Evolutionary conservation across 2,113 vertebrate genomes (phyloP).

Genomic region (Gallinago undulata): DNA sequence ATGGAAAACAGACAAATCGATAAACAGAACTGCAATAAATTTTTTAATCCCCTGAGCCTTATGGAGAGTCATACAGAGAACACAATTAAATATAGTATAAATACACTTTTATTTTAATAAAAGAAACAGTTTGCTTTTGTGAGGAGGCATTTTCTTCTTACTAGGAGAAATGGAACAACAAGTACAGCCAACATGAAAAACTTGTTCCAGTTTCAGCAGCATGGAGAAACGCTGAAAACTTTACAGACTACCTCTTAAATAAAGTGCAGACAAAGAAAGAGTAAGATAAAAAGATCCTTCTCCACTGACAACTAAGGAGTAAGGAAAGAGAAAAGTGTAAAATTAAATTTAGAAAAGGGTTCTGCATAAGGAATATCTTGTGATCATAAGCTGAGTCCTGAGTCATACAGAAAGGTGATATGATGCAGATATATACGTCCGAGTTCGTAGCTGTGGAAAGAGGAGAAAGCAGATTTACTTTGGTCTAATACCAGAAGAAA

Average conservation of each 20-base stretch:
- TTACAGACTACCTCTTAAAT: not conserved
- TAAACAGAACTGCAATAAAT: not conserved
- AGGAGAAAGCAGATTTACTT: not conserved
- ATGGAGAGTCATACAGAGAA: not conserved
- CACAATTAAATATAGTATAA: not conserved
- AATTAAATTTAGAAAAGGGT: not conserved
- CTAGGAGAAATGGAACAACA: not conserved
- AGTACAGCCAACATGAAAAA: constrained; percentile 9
- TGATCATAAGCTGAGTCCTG: not conserved
- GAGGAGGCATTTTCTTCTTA: not conserved
- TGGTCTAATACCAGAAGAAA: not conserved
- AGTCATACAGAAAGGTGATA: not conserved
- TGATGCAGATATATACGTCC: not conserved
- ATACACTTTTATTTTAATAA: not conserved
- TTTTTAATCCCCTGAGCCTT: not conserved
- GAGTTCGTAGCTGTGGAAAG: not conserved
- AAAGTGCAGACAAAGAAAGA: not conserved
- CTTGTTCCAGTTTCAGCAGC: not conserved
- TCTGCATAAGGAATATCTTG: not conserved
- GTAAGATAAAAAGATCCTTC: constrained; percentile 2
- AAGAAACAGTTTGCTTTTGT: not conserved
- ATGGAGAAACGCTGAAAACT: not conserved
- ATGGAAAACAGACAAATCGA: not conserved
- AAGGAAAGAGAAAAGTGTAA: not conserved
- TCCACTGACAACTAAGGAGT: not conserved